Base-by-base conservation (phyloP, 1,140 invertebrate species). In the Helicoverpa armigera region DNA sequence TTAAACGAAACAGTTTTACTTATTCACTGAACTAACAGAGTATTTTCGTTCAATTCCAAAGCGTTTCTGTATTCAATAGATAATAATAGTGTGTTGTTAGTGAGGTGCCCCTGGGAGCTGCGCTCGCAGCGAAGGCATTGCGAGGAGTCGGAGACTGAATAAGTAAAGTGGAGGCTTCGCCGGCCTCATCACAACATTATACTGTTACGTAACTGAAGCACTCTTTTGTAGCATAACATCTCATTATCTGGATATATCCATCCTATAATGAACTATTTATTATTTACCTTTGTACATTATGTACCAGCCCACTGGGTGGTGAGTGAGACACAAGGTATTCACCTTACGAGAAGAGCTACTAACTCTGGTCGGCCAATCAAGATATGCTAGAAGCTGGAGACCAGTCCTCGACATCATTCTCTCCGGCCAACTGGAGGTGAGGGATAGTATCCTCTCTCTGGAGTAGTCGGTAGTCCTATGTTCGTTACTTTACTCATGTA, bases 81-180 rank as follows among this genome's bases (percentile, higher is more conserved):
- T 50, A 61, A 77, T 77, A 67, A 77, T 77, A 77, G 48, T 29
- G 75, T 69, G 65, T 50, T 69, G 65, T 77, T 77, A 43, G 60
- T 67, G 43, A 67, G 50, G 75, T 67, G 16, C 75, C 61, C 53
- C 48, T 35, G 61, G 61, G 50, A 77, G 18, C 23, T 43, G 43
- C 48, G 2, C 60, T 73, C 67, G 67, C 48, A 31, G 69, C 65
- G 35, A 43, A 43, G 35, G 35, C 60, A 79, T 65, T 60, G 50
- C 48, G 35, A 65, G 50, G 80, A 80, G 80, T 79, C 80, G 80
- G 74, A 56, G 72, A 5, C 48, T 82, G 83, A 84, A 84, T 84
- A 82, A 84, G 48, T 84, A 82, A 82, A 69, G 31, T 18, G 31
- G 7, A 51, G 67, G 54, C 67, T 29, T 58, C 31, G 16, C 35